phyloP scores from a whole-genome alignment of 2,113 vertebrate genomes.

The Eurystomus gularis region DNA sequence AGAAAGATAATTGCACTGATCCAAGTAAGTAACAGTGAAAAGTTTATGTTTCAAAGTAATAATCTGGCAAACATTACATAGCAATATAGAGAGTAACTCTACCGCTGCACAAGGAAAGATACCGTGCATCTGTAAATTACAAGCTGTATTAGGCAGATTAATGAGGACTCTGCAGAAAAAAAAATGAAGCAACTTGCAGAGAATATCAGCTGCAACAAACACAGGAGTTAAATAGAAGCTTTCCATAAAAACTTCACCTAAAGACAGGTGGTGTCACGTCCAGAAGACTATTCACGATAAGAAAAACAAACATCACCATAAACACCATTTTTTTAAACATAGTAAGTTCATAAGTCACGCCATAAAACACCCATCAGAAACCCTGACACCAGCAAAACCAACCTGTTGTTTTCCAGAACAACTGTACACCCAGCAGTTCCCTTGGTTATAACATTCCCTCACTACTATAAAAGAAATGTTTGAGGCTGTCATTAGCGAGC shows the following conservation, averaged over 20 bases:
- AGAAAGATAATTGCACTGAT: neutral
- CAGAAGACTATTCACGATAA: neutral
- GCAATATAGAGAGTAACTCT: neutral
- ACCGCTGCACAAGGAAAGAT: neutral
- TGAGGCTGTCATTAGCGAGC: neutral
- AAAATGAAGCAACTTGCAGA: neutral
- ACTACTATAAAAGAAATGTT: neutral
- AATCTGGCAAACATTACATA: neutral
- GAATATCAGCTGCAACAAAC: neutral
- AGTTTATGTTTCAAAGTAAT: neutral
- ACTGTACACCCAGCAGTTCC: neutral
- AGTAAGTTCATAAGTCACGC: neutral
- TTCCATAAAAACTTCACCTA: neutral
- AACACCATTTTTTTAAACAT: neutral
- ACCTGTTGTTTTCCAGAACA: neutral
- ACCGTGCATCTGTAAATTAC: neutral
- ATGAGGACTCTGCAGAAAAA: neutral
- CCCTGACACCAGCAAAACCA: neutral
- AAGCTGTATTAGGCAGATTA: neutral
- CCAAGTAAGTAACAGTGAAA: neutral
- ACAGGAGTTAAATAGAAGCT: neutral
- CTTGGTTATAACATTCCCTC: slow-evolving; percentile 7
- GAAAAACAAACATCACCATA: neutral
- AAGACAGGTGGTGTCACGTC: neutral
- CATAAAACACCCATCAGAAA: neutral